Evolutionary conservation across 2,888 invertebrate species (phyloP).

Genomic region (Imbricaverruca yamaguchii): DNA sequence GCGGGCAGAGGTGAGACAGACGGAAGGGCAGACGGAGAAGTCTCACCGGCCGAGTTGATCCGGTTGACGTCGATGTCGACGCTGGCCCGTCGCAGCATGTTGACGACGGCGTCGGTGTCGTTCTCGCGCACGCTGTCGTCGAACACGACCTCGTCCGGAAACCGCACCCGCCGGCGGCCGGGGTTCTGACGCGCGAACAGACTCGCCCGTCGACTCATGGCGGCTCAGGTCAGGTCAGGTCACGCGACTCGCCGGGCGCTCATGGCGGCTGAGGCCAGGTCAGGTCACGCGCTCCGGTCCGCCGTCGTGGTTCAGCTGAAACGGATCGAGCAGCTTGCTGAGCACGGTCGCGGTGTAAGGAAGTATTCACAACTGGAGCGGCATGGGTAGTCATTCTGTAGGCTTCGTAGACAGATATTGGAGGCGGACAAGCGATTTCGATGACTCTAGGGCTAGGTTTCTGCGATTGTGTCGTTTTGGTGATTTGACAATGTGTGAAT

Average conservation of each 20-base stretch:
- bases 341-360: neutral
- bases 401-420: neutral
- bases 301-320: too few relatives aligned
- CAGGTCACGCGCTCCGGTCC: neutral
- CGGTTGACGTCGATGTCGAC: constrained; percentile 29
- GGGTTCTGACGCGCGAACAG: constrained; percentile 29
- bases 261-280: constrained; percentile 19
- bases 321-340: too few relatives aligned
- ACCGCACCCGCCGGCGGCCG: constrained; percentile 26
- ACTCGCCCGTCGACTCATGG: constrained; percentile 29
- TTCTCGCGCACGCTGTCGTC: constrained; percentile 27
- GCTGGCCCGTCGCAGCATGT: constrained; percentile 26
- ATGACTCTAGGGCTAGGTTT: too few relatives aligned
- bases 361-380: neutral
- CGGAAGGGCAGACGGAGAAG: neutral
- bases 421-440: too few relatives aligned
- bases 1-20: neutral
- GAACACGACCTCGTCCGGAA: constrained; percentile 30
- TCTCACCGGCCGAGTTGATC: constrained; percentile 27
- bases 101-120: constrained; percentile 27
- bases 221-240: neutral
- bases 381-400: neutral
- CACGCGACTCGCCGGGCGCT: constrained; percentile 26
- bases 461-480: too few relatives aligned
- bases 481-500: too few relatives aligned